Base-by-base conservation (phyloP, 2,113 vertebrate species). In the Morphnarchus princeps region DNA sequence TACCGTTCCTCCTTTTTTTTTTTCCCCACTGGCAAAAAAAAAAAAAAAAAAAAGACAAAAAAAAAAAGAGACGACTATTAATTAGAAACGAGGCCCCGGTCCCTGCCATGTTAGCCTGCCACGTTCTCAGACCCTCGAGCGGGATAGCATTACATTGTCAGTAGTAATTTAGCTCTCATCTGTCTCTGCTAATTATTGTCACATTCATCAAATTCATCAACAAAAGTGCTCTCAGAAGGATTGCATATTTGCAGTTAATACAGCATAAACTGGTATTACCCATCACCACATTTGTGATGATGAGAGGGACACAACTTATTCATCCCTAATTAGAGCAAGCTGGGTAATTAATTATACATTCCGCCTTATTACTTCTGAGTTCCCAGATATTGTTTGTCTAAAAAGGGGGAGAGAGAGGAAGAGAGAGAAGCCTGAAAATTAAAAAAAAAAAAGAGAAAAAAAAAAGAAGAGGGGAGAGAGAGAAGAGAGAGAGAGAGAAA, bases 341-440 rank as follows among this genome's bases (percentile, higher is more conserved):
- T 99, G 99, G 99, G 99, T 99, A 99, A 99, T 99, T 99, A 99
- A 99, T 99, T 99, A 99, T 99, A 99, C 99, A 99, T 99, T 99
- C 99, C 98, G 98, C 99, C 99, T 99, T 99, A 99, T 99, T 99
- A 99, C 99, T 99, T 99, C 99, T 98, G 98, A 99, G 99, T 99
- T 98, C 99, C 98, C 98, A 99, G 98, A 99, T 99, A 99, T 99
- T 99, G 99, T 99, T 99, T 99, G 98, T 98, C 98, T 98, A 98
- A 99, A 99, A 99, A 98, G 96, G 97, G 97, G 98, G 98, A 97
- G 98, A 97, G 97, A 98, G 98, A 98, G 98, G 90, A 97, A 97
- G 96, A 94, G 95, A 97, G 96, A 96, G 95, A 89, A 89, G 94
- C 88, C 94, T 95, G 96, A 98, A 98, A 97, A 98, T 97, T 95